Base-by-base conservation (phyloP, 1,140 invertebrate genomes). In the Druon quercuslanigerum region DNA sequence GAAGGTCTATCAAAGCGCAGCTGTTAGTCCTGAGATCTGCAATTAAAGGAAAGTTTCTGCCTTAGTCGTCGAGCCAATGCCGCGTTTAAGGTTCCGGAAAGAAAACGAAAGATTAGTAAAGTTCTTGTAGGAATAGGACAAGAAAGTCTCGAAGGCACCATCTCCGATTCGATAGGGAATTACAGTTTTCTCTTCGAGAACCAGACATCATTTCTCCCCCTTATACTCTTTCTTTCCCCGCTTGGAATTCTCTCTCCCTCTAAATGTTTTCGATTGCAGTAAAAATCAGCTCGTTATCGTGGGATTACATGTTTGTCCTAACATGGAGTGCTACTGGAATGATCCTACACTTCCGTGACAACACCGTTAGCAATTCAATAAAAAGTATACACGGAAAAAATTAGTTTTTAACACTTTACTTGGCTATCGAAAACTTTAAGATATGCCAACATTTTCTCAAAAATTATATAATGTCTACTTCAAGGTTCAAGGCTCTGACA, bases 241-340 rank as follows among this genome's bases (percentile, higher is more conserved):
- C 11, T 57, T 33, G 20, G 19, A 13, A 57, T 57, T 57, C n/a
- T 8, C 19, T 4, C 56, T 57, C 56, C 11, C 72, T 46, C 9
- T 46, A 4, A 33, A 75, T 70, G 76, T 76, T 73, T 81, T 83
- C 77, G 77, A 80, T 77, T 80, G 79, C 73, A 82, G 79, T 83
- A 80, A 84, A 84, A 84, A 84, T 84, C 78, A 82, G 79, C 75
- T 84, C 82, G 82, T 84, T 84, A 84, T 82, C 73, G 60, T 57
- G 76, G 81, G 79, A 83, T 81, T 83, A 84, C 80, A 74, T 79
- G 82, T 78, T 72, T 70, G 80, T 79, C 73, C 77, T 74, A 79
- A 76, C 75, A 57, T 50, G 52, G 79, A 77, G 75, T 71, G 74
- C 50, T 80, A 82, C 81, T 82, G 81, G 80, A 83, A 82, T 80